These are phyloP conservation scores for Neopelma chrysocephalum DNA, from an alignment of 2,797 vertebrate species.

Conservation along the genomic window DNA sequence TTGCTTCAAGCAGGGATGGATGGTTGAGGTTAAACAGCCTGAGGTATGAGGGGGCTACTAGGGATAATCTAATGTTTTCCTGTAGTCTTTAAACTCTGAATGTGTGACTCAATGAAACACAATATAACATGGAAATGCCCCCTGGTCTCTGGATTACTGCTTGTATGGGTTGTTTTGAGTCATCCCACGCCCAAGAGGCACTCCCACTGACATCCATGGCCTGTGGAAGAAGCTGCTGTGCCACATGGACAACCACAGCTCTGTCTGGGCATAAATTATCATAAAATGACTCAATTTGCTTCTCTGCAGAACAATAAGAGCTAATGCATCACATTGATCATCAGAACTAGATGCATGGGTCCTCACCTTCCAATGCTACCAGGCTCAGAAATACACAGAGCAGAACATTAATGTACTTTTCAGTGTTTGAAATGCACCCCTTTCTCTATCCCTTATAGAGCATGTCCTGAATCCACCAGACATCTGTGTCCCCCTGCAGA, in stretches of 20 bases:
- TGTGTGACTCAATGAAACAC: neutral
- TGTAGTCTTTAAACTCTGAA: neutral
- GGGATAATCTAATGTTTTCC: neutral
- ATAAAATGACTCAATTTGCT: neutral
- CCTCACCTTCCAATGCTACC: neutral
- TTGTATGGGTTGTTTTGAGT: neutral
- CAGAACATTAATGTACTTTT: neutral
- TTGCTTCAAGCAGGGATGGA: neutral
- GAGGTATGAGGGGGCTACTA: neutral
- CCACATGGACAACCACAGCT: neutral
- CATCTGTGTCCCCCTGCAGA: neutral
- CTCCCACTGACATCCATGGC: neutral
- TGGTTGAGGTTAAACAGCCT: neutral
- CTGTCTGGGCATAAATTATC: neutral
- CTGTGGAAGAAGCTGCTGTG: neutral
- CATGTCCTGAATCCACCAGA: neutral
- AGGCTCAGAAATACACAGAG: neutral
- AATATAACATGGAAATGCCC: neutral
- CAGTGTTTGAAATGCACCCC: neutral
- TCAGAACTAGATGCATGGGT: rapidly evolving
- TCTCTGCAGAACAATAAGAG: neutral
- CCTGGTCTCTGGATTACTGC: neutral
- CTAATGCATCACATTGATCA: neutral
- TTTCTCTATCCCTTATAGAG: neutral
- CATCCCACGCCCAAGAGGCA: neutral